Percentiles rank a stretch among this genome's conserved stretches.
Conservation (phyloP, 35 echinoderm and acorn worm species). For the Apostichopus californicus region DNA sequence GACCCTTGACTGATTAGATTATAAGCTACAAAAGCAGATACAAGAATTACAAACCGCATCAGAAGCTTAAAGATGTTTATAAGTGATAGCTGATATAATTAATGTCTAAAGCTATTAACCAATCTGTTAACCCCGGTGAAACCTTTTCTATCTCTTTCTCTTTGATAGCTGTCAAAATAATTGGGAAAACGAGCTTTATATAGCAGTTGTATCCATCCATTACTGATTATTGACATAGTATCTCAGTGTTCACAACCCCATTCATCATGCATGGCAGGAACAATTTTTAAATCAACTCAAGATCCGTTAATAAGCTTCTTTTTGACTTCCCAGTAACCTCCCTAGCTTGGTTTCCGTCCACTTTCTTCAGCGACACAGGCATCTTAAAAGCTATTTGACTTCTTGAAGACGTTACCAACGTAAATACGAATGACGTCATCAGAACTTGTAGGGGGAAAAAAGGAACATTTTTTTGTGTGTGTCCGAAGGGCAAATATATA, state of each 20-base stretch:
- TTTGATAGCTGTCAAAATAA: constrained; percentile 12
- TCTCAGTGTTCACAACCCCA: background rate
- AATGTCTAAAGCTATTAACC: background rate
- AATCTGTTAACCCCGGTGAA: background rate
- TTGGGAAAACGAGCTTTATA: constrained; percentile 27
- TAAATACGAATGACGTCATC: background rate
- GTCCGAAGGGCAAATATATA: background rate
- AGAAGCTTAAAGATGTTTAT: too few species aligned
- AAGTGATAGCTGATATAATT: too few species aligned
- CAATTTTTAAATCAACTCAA: constrained; percentile 36
- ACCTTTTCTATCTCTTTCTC: background rate
- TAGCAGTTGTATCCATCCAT: background rate
- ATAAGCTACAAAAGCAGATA: too few species aligned
- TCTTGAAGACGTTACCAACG: background rate
- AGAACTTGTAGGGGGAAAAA: background rate
- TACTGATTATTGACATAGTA: constrained; percentile 1
- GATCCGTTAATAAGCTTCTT: background rate
- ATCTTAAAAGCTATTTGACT: constrained; percentile 51
- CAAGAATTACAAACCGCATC: too few species aligned
- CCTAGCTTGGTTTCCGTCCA: constrained; percentile 12
- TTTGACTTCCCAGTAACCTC: constrained; percentile 14
- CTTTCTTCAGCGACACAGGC: background rate
- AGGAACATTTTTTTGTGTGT: background rate
- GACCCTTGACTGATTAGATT: too few species aligned
- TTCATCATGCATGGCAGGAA: constrained; percentile 1